Conservation (phyloP, 2,113 vertebrate species). For the human (Homo sapiens) region GRCh38 chr6:10385501-10386000, state of each 20-base stretch:
- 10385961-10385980: neutral
- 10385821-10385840: neutral
- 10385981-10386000: neutral
- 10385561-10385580: neutral
- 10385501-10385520: neutral
- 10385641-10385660: neutral
- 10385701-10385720: neutral
- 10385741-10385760: neutral
- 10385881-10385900: neutral
- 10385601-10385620: rapidly evolving
- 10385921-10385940: rapidly evolving
- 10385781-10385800: neutral
- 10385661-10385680: neutral
- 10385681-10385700: neutral
- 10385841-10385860: neutral
- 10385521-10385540: neutral
- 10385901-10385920: neutral
- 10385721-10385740: neutral
- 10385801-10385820: neutral
- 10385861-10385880: neutral
- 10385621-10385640: neutral
- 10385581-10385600: neutral
- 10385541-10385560: neutral
- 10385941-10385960: neutral
- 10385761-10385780: neutral